phyloP scores from a whole-genome alignment of 2,888 invertebrate species.

The Netelia fuscicornis region DNA sequence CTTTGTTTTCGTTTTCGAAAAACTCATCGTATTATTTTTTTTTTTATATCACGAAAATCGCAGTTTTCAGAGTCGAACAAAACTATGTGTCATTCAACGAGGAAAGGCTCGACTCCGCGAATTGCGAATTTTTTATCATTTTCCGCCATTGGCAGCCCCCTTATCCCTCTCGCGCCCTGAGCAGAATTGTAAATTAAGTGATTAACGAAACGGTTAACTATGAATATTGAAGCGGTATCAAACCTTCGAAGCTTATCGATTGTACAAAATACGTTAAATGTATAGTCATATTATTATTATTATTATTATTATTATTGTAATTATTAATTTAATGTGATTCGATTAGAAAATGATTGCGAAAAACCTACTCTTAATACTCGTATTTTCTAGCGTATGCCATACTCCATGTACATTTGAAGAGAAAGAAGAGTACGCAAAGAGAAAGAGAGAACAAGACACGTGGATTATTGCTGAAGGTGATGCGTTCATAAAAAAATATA shows the following conservation, averaged over 20 bases:
- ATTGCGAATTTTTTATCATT: constrained; percentile 67
- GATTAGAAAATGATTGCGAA: constrained; percentile 74
- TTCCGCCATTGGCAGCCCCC: constrained; percentile 17
- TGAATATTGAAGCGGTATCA: constrained; percentile 73
- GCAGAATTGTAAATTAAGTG: constrained; percentile 68
- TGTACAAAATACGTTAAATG: constrained; percentile 82
- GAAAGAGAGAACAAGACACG: constrained; percentile 32
- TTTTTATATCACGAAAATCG: constrained; percentile 47
- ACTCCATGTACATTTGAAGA: constrained; percentile 63
- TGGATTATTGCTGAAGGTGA: constrained; percentile 16
- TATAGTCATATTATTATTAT: constrained; percentile 77
- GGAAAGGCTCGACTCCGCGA: constrained; percentile 71
- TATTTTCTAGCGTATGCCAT: constrained; percentile 76
- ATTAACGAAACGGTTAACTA: constrained; percentile 66
- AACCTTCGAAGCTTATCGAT: constrained; percentile 80
- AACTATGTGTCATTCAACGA: constrained; percentile 2
- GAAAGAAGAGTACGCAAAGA: constrained; percentile 50
- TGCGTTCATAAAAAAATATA: constrained; percentile 33
- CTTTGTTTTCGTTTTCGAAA: constrained; percentile 23
- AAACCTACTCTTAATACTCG: constrained; percentile 76
- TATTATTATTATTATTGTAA: constrained; percentile 77
- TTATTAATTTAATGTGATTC: constrained; percentile 74
- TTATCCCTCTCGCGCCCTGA: constrained; percentile 16
- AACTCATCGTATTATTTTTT: not conserved
- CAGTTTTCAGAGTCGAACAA: constrained; percentile 68